Base-by-base conservation (phyloP, 2,113 vertebrate species). In the Lasiurus cinereus region DNA sequence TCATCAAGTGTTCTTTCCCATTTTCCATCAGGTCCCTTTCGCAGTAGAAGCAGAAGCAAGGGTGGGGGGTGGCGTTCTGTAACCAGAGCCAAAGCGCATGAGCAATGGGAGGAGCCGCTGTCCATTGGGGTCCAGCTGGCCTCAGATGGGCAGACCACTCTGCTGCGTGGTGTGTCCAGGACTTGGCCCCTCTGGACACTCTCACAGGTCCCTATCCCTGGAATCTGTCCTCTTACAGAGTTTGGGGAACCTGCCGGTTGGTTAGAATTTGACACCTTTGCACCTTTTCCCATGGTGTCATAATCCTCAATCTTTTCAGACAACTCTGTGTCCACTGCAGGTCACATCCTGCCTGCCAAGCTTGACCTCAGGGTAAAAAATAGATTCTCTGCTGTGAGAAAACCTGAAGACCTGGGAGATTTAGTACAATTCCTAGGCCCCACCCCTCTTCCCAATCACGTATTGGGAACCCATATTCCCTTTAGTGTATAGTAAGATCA, bases 11-110 rank as follows among this genome's bases (percentile, higher is more conserved):
- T 66, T 78, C 76, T 73, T 52, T 79, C 64, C 29, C 73, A 3
- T 48, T 88, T 64, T 46, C 83, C 13, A 3, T 0, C 1, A 24
- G 21, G 70, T 31, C 39, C 7, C 3, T 18, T 27, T 29, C 18
- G 8, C 2, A 22, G 14, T 46, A 86, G 66, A 22, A 48, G 73
- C 66, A 59, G 91, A n/a, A 50, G 85, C 4, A 24, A 54, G 64
- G 31, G 3, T 13, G 3, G n/a, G 19, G 27, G 7, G 48, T 7
- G 8, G 56, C 46, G 3, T 22, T n/a, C 33, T 73, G 33, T 1
- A 21, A 2, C 1, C 19, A 16, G 1, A 73, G 36, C 77, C 48
- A 31, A 27, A 0, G 10, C 0, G 0, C 1, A 0, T 0, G 5
- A 31, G 27, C 6, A 4, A 50, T 1, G 4, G 15, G 46, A 31